phyloP scores from a whole-genome alignment of 2,888 invertebrate genomes.

The Hoplodrina ambigua region DNA sequence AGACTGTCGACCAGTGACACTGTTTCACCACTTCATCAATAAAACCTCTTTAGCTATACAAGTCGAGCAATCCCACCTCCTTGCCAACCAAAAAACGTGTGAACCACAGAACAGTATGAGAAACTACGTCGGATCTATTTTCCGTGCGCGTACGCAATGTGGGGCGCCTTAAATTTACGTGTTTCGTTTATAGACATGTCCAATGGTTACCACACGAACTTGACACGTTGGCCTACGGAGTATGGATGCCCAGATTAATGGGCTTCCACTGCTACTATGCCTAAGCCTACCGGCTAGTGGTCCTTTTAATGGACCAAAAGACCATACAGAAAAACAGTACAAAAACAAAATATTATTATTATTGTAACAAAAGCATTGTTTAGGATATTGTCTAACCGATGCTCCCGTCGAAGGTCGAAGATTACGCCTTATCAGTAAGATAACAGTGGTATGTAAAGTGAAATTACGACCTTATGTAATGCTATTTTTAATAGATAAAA shows the following conservation, averaged over 20 bases:
- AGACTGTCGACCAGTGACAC: not conserved
- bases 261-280: not conserved
- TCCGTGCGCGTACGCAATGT: constrained; percentile 53
- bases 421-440: constrained; percentile 48
- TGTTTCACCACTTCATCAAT: not conserved
- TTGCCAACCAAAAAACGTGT: constrained; percentile 31
- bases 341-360: constrained; percentile 29
- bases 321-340: constrained; percentile 2
- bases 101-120: constrained; percentile 40
- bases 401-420: constrained; percentile 38
- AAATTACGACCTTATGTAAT: constrained; percentile 23
- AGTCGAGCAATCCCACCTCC: not conserved
- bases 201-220: constrained; percentile 70
- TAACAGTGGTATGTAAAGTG: constrained; percentile 36
- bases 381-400: constrained; percentile 28
- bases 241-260: constrained; percentile 35
- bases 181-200: constrained; percentile 69
- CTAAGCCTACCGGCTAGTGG: no score
- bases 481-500: constrained; percentile 32
- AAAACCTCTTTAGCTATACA: not conserved
- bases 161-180: constrained; percentile 61
- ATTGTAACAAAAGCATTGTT: constrained; percentile 35
- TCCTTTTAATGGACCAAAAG: not conserved
- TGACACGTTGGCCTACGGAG: constrained; percentile 69
- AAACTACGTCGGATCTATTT: constrained; percentile 63